Evolutionary conservation across 2,113 vertebrate genomes (phyloP).

Genomic region (Gymnobelideus leadbeateri): DNA sequence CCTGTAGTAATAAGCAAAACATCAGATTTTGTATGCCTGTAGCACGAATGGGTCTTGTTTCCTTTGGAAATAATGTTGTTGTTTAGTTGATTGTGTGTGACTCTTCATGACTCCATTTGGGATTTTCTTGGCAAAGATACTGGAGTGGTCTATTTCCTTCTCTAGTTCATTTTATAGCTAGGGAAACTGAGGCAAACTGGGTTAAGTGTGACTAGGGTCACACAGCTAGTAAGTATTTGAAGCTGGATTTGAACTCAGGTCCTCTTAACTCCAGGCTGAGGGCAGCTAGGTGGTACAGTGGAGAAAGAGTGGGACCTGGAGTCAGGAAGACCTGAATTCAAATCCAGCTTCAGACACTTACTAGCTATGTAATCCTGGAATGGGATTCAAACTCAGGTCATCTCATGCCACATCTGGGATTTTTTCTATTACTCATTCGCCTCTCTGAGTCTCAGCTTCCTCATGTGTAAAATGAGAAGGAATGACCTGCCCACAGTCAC

Average conservation of each 20-base stretch:
- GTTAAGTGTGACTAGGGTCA: not conserved
- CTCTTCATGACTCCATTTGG: not conserved
- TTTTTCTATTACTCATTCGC: not conserved
- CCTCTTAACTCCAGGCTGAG: fast-evolving
- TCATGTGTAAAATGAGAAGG: not conserved
- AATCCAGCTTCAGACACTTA: not conserved
- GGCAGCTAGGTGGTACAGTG: not conserved
- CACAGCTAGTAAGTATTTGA: not conserved
- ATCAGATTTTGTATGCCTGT: not conserved
- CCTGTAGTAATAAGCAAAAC: not conserved
- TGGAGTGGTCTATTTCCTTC: not conserved
- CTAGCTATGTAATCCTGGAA: not conserved
- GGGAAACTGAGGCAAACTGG: not conserved
- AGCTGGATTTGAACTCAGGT: not conserved
- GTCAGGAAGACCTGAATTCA: fast-evolving
- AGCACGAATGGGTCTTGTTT: not conserved
- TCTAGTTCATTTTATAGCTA: not conserved
- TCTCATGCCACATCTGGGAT: fast-evolving
- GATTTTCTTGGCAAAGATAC: not conserved
- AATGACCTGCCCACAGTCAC: not conserved
- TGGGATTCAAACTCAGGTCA: not conserved
- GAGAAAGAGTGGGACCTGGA: fast-evolving
- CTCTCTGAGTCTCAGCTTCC: not conserved
- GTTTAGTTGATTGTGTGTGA: not conserved
- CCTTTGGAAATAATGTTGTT: not conserved